Evolutionary conservation across 2,888 invertebrate genomes (phyloP).

Genomic region (Callinectes sapidus): DNA sequence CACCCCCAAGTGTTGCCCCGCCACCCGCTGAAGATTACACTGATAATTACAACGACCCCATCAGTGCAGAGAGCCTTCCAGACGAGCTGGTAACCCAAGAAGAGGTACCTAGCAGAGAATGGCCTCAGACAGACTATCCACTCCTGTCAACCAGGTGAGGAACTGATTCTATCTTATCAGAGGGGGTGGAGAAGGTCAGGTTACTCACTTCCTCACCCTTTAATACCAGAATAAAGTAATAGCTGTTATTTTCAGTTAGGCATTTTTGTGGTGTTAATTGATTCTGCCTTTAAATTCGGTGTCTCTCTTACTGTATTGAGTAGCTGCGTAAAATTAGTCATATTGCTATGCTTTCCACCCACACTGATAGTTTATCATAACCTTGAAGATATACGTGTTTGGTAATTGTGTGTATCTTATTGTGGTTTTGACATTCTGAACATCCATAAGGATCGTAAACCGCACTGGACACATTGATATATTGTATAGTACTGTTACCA

Average conservation of each 20-base stretch:
- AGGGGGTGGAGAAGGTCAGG: not conserved
- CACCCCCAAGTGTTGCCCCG: constrained; percentile 28
- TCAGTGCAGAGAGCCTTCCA: constrained; percentile 41
- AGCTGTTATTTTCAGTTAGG: not conserved
- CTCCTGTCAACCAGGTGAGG: not conserved
- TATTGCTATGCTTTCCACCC: not conserved
- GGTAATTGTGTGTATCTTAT: too few relatives aligned
- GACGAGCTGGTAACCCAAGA: constrained; percentile 53
- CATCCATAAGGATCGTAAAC: too few relatives aligned
- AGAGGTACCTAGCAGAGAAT: constrained; percentile 42
- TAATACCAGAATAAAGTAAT: not conserved
- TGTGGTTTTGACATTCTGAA: too few relatives aligned
- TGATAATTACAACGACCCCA: constrained; percentile 47
- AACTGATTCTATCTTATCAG: not conserved
- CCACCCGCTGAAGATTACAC: constrained; percentile 56
- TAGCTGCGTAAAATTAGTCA: not conserved
- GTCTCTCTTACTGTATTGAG: not conserved
- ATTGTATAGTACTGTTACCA: not conserved
- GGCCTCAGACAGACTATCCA: constrained; percentile 42
- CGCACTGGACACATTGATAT: too few relatives aligned
- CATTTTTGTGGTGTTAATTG: not conserved
- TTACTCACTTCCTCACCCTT: not conserved
- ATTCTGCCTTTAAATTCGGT: not conserved
- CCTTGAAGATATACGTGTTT: too few relatives aligned
- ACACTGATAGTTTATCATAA: not conserved